These are phyloP conservation scores for Adelosebastes latens DNA, from an alignment of 2,797 vertebrate species.

Conservation along the genomic window DNA sequence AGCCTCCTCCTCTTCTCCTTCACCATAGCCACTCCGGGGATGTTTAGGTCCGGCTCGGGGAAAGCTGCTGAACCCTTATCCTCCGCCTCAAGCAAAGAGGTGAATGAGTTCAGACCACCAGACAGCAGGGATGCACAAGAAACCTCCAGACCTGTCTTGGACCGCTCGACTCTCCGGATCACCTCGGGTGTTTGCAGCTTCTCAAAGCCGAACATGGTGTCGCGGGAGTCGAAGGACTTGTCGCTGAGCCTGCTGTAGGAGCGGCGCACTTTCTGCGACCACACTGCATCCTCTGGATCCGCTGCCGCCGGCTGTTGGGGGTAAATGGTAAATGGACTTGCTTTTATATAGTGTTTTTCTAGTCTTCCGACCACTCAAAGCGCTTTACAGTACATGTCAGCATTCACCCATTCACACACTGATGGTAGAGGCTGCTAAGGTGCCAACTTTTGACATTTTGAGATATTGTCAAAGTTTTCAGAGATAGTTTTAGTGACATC, in stretches of 20 bases:
- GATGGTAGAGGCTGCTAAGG: too few relatives aligned
- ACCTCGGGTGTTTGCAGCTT: constrained; percentile 69
- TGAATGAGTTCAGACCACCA: constrained; percentile 52
- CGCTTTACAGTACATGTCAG: too few relatives aligned
- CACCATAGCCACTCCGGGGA: constrained; percentile 68
- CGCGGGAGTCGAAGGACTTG: constrained; percentile 31
- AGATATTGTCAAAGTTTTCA: too few relatives aligned
- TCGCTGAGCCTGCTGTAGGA: constrained; percentile 75
- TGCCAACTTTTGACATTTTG: too few relatives aligned
- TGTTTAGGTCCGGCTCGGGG: constrained; percentile 60
- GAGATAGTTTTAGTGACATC: too few relatives aligned
- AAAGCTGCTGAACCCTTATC: not conserved
- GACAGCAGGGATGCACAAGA: constrained; percentile 34
- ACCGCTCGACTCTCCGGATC: not conserved
- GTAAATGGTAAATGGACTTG: too few relatives aligned
- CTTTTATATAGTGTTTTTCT: too few relatives aligned
- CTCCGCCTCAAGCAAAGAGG: constrained; percentile 49
- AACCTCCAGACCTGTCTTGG: constrained; percentile 12
- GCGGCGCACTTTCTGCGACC: constrained; percentile 74
- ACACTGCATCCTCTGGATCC: constrained; percentile 39
- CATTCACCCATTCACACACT: too few relatives aligned
- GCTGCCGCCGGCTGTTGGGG: not conserved
- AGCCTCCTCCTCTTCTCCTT: constrained; percentile 65
- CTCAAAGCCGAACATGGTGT: constrained; percentile 72
- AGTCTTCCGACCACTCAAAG: too few relatives aligned